These are phyloP conservation scores for Bubalus kerabau DNA, from an alignment of 2,113 vertebrate genomes.

Conservation along the genomic window DNA sequence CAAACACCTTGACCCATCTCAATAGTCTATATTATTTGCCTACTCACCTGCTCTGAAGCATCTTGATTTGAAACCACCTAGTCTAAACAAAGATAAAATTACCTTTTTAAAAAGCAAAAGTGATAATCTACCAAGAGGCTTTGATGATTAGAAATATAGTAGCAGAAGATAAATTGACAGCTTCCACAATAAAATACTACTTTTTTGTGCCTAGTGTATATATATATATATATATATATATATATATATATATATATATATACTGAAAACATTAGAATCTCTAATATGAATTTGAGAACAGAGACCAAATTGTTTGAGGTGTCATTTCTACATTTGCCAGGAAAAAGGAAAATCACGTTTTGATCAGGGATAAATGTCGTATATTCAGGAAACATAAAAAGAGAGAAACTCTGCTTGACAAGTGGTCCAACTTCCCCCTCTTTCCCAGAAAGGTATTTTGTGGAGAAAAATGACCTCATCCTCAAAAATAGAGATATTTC, in stretches of 20 bases:
- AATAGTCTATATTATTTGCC: neutral
- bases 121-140: neutral
- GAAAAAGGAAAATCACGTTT: neutral
- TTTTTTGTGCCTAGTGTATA: neutral
- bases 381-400: neutral
- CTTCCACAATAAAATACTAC: neutral
- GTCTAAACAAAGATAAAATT: neutral
- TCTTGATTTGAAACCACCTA: neutral
- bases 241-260: too few relatives aligned
- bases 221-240: neutral
- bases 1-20: neutral
- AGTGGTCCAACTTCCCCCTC: neutral
- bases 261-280: neutral
- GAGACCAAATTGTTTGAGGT: neutral
- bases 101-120: neutral
- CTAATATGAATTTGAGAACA: neutral
- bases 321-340: neutral
- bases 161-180: neutral
- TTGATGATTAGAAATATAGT: neutral
- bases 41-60: rapidly evolving
- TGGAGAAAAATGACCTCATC: neutral
- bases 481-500: neutral
- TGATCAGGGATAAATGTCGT: neutral
- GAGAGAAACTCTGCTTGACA: neutral
- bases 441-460: neutral